Percentiles rank a stretch among this genome's conserved stretches.
Conservation (phyloP, 2,113 vertebrate genomes). For the Cardinalis cardinalis region DNA sequence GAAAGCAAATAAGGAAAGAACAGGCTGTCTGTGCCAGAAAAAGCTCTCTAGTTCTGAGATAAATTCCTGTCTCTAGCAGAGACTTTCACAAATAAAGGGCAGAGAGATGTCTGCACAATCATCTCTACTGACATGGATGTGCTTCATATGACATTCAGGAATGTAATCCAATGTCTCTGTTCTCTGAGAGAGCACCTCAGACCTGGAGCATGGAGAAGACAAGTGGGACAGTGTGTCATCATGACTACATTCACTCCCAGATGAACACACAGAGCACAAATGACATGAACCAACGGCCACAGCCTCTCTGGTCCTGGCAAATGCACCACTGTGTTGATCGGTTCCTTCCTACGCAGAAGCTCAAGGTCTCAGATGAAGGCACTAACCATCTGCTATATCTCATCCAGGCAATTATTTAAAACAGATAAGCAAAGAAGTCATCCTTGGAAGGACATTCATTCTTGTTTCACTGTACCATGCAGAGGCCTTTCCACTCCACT, state of each 20-base stretch:
- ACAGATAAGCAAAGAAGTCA: constrained; percentile 11
- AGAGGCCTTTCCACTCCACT: not conserved
- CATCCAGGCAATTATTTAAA: constrained; percentile 27
- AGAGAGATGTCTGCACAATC: not conserved
- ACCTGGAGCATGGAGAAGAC: not conserved
- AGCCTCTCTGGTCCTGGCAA: not conserved
- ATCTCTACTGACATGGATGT: not conserved
- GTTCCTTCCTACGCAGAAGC: not conserved
- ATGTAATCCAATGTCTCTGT: not conserved
- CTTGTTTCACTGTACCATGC: not conserved
- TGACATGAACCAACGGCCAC: not conserved
- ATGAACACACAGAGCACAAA: not conserved
- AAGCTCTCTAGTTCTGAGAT: not conserved
- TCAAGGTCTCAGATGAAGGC: not conserved
- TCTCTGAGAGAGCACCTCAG: not conserved
- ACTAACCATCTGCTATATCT: not conserved
- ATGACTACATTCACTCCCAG: not conserved
- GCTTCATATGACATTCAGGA: not conserved
- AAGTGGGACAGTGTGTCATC: not conserved
- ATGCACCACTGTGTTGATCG: not conserved
- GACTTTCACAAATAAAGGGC: not conserved
- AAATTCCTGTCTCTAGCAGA: not conserved
- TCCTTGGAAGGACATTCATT: not conserved
- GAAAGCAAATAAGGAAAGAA: not conserved
- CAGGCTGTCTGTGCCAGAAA: not conserved